Conservation (phyloP, 2,888 invertebrate species). For the Pollenia angustigena region DNA sequence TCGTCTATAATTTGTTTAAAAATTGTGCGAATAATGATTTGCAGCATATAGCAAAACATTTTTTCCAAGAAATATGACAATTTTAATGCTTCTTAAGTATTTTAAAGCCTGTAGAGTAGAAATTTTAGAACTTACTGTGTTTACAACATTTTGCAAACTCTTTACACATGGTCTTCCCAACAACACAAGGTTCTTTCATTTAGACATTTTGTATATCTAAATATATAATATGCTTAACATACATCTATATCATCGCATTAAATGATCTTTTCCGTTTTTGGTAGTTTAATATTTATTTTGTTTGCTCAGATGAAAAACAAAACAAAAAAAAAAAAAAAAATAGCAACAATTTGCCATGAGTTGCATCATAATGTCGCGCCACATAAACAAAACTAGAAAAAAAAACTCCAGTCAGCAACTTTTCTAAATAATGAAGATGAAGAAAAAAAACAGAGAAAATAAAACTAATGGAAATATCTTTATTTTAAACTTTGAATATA, state of each 20-base stretch:
- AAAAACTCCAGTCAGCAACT: constrained; percentile 51
- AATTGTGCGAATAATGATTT: too few species aligned
- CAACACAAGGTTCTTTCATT: constrained; percentile 49
- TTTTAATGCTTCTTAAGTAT: background rate
- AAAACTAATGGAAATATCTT: constrained; percentile 57
- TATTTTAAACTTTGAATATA: constrained; percentile 46
- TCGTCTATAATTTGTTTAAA: too few species aligned
- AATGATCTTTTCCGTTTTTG: constrained; percentile 69
- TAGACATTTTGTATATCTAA: constrained; percentile 56
- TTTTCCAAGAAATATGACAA: background rate
- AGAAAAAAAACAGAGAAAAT: constrained; percentile 12
- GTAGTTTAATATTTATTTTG: constrained; percentile 48
- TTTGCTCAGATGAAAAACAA: constrained; percentile 11
- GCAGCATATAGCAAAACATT: too few species aligned
- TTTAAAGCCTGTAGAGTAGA: too few species aligned
- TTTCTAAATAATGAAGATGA: constrained; percentile 45
- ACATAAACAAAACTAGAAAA: constrained; percentile 23
- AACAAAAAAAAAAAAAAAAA: constrained; percentile 18
- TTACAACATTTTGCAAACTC: background rate
- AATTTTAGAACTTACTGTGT: too few species aligned
- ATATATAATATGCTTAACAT: constrained; percentile 40
- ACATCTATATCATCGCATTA: constrained; percentile 59
- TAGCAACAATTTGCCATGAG: constrained; percentile 66
- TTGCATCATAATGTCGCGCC: constrained; percentile 73
- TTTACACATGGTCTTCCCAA: constrained; percentile 43